Percentiles rank a stretch among this genome's conserved stretches.
Evolutionary conservation across 2,113 vertebrate species (phyloP).

Genomic region (Melanotaenia duboulayi): DNA sequence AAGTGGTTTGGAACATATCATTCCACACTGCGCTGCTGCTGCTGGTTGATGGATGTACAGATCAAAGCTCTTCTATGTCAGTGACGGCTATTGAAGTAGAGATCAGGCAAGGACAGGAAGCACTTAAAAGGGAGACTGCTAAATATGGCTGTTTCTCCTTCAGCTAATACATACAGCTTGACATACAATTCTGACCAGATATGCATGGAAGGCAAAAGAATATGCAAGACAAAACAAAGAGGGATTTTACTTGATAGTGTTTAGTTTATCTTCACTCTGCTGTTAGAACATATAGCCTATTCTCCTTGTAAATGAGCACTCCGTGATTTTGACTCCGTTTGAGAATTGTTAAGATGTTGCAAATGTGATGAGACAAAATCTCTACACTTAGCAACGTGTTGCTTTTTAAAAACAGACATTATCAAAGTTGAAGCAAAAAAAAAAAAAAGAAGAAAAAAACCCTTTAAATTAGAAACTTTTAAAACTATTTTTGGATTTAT

Average conservation of each 20-base stretch:
- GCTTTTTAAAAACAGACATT: too few relatives aligned
- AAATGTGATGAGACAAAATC: not conserved
- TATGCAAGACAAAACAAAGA: not conserved
- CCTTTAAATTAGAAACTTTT: too few relatives aligned
- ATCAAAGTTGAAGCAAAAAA: too few relatives aligned
- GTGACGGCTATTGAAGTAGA: constrained; percentile 70
- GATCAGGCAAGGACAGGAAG: constrained; percentile 57
- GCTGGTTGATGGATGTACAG: constrained; percentile 58
- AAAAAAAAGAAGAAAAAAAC: too few relatives aligned
- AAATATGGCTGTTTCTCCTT: constrained; percentile 59
- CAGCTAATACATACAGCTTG: constrained; percentile 38
- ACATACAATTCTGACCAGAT: not conserved
- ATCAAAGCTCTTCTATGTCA: constrained; percentile 82
- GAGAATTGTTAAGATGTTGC: not conserved
- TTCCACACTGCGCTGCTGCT: constrained; percentile 70
- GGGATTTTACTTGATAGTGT: not conserved
- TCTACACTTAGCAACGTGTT: too few relatives aligned
- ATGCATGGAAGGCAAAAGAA: not conserved
- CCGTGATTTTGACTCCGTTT: not conserved
- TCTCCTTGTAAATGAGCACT: too few relatives aligned
- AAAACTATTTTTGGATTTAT: too few relatives aligned
- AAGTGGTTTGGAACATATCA: constrained; percentile 60
- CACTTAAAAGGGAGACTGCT: constrained; percentile 75
- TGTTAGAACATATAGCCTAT: not conserved
- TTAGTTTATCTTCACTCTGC: not conserved